These are phyloP conservation scores for Epinotia bilunana DNA, from an alignment of 2,888 invertebrate genomes.

Conservation along the genomic window DNA sequence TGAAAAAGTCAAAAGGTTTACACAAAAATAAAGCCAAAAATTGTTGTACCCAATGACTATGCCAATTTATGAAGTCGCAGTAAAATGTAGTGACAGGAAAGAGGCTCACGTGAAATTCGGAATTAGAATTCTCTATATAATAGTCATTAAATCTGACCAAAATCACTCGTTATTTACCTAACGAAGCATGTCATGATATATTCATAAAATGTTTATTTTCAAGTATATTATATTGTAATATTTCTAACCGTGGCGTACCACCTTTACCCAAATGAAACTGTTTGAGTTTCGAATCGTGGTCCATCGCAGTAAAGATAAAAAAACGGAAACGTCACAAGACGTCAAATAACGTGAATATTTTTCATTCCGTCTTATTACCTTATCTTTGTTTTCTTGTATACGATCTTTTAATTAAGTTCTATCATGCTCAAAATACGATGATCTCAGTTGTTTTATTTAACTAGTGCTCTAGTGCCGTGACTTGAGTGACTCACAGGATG, in stretches of 20 bases:
- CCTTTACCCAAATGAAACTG: not conserved
- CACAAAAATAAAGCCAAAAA: no score
- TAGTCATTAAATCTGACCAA: no score
- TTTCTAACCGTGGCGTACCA: no score
- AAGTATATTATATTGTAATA: no score
- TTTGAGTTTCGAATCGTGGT: not conserved
- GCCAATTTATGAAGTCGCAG: no score
- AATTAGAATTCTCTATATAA: no score
- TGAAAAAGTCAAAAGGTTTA: no score
- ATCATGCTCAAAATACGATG: constrained; percentile 30
- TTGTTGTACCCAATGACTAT: no score
- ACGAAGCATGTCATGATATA: not conserved
- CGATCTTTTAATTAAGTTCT: constrained; percentile 20
- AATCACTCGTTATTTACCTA: not conserved
- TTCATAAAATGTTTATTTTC: not conserved
- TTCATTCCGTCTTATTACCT: constrained; percentile 34
- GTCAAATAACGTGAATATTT: constrained; percentile 41
- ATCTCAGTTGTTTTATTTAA: constrained; percentile 38
- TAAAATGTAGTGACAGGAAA: no score
- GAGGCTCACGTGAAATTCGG: no score
- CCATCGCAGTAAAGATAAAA: constrained; percentile 15
- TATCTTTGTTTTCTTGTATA: constrained; percentile 36
- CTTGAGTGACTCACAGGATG: constrained; percentile 59
- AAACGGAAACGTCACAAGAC: constrained; percentile 42
- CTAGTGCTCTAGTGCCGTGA: constrained; percentile 50